A percentile compares a stretch with the other conserved stretches of the same genome.
Evolutionary conservation across 2,797 vertebrate genomes (phyloP).

Genomic region (Falco columbarius): DNA sequence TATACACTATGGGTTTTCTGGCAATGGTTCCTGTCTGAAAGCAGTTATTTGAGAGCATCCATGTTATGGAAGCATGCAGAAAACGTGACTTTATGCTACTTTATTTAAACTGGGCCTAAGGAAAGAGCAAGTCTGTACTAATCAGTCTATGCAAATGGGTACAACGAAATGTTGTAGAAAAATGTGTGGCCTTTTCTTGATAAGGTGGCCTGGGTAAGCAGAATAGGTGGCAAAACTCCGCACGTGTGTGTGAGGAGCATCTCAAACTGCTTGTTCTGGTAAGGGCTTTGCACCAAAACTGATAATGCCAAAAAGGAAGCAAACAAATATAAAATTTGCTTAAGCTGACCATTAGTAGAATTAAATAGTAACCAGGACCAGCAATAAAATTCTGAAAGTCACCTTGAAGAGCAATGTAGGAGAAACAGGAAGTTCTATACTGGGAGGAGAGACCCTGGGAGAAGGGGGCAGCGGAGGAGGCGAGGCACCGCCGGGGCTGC

Average conservation of each 20-base stretch:
- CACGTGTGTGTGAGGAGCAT: fast-evolving
- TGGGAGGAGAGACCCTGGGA: fast-evolving
- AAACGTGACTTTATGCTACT: not conserved
- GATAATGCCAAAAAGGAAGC: not conserved
- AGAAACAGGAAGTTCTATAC: not conserved
- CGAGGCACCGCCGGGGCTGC: not conserved
- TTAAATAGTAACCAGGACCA: not conserved
- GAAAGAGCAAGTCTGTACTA: not conserved
- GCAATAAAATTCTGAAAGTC: not conserved
- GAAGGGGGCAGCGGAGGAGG: fast-evolving
- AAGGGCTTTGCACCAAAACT: not conserved
- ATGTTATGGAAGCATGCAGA: not conserved
- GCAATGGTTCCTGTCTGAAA: not conserved
- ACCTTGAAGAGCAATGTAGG: not conserved
- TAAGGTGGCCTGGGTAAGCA: not conserved
- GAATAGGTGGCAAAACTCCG: not conserved
- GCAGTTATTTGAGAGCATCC: not conserved
- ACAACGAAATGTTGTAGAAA: not conserved
- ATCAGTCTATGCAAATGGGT: not conserved
- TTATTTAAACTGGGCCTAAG: not conserved
- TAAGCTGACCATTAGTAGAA: not conserved
- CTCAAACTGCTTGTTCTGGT: not conserved
- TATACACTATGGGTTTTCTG: not conserved
- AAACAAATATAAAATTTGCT: not conserved
- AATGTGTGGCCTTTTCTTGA: not conserved